Percentiles rank a stretch among this genome's conserved stretches.
Evolutionary conservation across 2,113 vertebrate genomes (phyloP).

Genomic region (Aspidoscelis tigris): DNA sequence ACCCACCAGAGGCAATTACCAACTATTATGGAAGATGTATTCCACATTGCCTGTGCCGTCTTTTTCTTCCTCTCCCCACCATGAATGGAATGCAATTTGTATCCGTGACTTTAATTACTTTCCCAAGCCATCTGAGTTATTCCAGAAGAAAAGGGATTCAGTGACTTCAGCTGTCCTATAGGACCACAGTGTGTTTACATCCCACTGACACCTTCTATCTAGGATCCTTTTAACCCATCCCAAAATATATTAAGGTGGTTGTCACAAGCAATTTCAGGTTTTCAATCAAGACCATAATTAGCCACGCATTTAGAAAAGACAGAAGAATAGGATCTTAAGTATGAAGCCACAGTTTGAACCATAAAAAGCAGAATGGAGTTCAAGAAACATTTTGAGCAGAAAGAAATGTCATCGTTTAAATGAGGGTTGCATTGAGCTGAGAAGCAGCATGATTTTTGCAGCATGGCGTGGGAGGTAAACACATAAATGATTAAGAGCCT

Average conservation of each 20-base stretch:
- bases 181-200: neutral
- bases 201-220: neutral
- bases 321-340: neutral
- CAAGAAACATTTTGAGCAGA: neutral
- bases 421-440: neutral
- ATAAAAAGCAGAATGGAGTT: neutral
- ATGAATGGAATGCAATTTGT: neutral
- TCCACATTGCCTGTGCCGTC: neutral
- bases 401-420: neutral
- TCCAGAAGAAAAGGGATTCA: neutral
- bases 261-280: neutral
- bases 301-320: neutral
- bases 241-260: neutral
- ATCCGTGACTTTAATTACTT: neutral
- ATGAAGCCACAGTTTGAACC: neutral
- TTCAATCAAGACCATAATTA: neutral
- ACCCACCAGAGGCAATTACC: no score
- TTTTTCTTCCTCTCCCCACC: neutral
- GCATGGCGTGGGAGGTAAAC: neutral
- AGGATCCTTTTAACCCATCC: neutral
- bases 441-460: accelerated
- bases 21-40: no score
- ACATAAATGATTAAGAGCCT: neutral
- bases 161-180: neutral
- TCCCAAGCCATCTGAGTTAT: neutral